Conservation (phyloP, 1,140 invertebrate genomes). For the Saxidomus purpurata region DNA sequence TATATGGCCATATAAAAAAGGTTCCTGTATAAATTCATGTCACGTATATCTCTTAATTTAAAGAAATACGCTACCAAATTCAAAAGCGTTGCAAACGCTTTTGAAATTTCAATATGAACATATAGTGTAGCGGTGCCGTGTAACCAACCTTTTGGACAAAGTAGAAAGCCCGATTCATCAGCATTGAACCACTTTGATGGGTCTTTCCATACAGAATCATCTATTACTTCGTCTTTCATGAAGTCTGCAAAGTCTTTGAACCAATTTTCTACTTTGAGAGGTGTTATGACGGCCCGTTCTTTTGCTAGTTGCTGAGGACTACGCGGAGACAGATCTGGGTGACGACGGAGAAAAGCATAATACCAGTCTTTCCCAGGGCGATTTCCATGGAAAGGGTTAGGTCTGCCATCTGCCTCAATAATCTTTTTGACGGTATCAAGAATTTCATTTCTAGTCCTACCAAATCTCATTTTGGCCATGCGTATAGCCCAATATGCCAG, state of each 20-base stretch:
- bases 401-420: conserved; percentile 32
- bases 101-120: no score
- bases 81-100: no score
- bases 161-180: conserved; percentile 53
- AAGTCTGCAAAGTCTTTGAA: conserved; percentile 45
- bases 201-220: not conserved
- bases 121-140: no score
- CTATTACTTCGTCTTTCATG: conserved; percentile 11
- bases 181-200: conserved; percentile 51
- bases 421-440: conserved; percentile 46
- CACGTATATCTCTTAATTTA: no score
- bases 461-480: conserved; percentile 53
- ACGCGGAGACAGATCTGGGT: conserved; percentile 7
- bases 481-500: conserved; percentile 49
- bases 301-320: conserved; percentile 10
- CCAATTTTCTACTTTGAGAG: conserved; percentile 42
- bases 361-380: conserved; percentile 56
- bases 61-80: no score
- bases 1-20: no score
- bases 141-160: conserved; percentile 42
- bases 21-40: no score
- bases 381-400: conserved; percentile 51
- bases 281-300: conserved; percentile 47
- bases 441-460: conserved; percentile 45
- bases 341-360: conserved; percentile 20